Evolutionary conservation across 23 tunicate species (phyloP), one percentile per base, ranked within the genome.

Genomic region (Halocynthia roretzi): DNA sequence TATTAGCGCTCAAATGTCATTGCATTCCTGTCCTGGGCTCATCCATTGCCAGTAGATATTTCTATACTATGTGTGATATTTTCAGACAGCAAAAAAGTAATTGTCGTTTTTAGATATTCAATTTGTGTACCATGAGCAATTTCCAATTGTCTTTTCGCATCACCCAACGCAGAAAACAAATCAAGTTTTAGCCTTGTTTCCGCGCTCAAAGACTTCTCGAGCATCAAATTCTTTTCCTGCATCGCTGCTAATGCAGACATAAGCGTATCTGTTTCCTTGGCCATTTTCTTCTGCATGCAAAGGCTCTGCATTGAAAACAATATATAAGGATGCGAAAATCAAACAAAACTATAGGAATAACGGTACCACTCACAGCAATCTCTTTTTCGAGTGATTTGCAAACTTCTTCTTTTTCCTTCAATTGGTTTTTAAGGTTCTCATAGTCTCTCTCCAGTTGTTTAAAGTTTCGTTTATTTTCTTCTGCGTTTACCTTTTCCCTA

Each of bases 181-280:
- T 89, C 96, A 10, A 89, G 83, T 58, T 89, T 89, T 51, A 89
- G 68, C 69, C 86, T 78, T 9, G 96, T 89, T 76, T 89, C 96
- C 9, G 96, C 96, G 60, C 96, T 89, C 7, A 89, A 77, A 53
- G 96, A 89, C 54, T 89, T 89, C 67, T 89, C 96, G 54, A 89
- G 56, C 83, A 89, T 67, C 53, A 80, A 14, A 54, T 89, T 89
- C 56, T 89, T 89, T 51, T 89, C 96, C 61, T 89, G 81, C 96
- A 89, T 89, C 10, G 87, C 96, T 53, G 83, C 88, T 12, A 89
- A 56, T 0, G 96, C 96, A 7, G 96, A 89, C 96, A 89, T 89
- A 68, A 89, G 82, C 6, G 96, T 89, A 12, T 89, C 89, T 0
- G 87, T 77, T 51, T 87, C 94, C 56, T 87, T 87, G 11, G 76